phyloP scores from a whole-genome alignment of 2,113 vertebrate genomes.

The Alligator mississippiensis region DNA sequence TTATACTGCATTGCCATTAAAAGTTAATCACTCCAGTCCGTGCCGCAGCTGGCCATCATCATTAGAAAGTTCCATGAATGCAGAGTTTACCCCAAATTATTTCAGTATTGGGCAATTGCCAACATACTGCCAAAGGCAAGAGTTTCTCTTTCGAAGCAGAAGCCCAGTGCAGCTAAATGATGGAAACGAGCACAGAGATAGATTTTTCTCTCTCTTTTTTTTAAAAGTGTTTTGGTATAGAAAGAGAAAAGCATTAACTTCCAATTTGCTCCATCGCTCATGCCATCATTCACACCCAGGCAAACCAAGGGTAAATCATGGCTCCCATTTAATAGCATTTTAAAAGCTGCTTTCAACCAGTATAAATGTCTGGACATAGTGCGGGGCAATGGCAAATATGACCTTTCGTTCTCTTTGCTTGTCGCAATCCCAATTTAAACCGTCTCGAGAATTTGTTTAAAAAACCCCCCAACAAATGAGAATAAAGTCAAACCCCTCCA shows the following conservation, averaged over 20 bases:
- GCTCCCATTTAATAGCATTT: not conserved
- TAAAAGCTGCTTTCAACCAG: rapidly evolving
- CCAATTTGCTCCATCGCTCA: rapidly evolving
- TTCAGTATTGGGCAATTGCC: not conserved
- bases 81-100: not conserved
- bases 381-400: not conserved
- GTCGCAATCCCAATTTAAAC: not conserved
- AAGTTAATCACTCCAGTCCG: not conserved
- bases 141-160: not conserved
- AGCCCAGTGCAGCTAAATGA: not conserved
- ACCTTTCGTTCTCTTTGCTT: not conserved
- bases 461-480: no score
- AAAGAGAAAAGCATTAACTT: not conserved
- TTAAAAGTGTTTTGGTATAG: not conserved
- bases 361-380: rapidly evolving
- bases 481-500: no score
- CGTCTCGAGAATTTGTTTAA: not conserved
- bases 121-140: rapidly evolving
- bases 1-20: not conserved
- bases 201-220: not conserved
- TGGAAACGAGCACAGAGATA: not conserved
- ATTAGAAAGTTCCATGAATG: not conserved
- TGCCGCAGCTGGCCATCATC: rapidly evolving
- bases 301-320: rapidly evolving
- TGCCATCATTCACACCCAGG: rapidly evolving